Conservation (phyloP, 2,888 invertebrate species). For the Portevinia maculata region DNA sequence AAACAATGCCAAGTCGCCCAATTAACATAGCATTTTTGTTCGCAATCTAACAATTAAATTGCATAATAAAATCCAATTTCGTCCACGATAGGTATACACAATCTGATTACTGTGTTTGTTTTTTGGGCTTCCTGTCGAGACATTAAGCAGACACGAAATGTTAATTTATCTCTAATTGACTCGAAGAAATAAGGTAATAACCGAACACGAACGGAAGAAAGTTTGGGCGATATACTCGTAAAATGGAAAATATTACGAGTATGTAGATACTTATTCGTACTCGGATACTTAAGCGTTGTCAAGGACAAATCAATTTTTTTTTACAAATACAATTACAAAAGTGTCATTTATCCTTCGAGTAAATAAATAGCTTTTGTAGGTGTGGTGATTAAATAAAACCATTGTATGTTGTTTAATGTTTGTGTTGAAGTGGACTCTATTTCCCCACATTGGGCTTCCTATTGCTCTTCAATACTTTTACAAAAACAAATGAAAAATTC, state of each 20-base stretch:
- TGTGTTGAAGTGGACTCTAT: not conserved
- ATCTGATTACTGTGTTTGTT: constrained; percentile 6
- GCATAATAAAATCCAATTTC: constrained; percentile 49
- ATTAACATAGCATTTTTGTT: constrained; percentile 3
- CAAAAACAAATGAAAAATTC: constrained; percentile 19
- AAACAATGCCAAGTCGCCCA: constrained; percentile 11
- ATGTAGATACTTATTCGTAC: not conserved
- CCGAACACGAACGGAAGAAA: constrained; percentile 62
- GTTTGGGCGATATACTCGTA: not conserved
- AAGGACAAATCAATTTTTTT: constrained; percentile 54
- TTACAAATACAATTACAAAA: constrained; percentile 6
- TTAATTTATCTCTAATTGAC: constrained; percentile 66
- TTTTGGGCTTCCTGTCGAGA: constrained; percentile 58
- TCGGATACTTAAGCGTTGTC: too few relatives aligned
- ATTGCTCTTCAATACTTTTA: not conserved
- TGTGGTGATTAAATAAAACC: constrained; percentile 33
- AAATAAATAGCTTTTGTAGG: constrained; percentile 22
- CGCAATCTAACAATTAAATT: constrained; percentile 40
- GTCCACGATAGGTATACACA: constrained; percentile 17
- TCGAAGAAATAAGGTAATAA: constrained; percentile 63
- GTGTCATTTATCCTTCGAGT: constrained; percentile 40
- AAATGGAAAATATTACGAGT: constrained; percentile 1
- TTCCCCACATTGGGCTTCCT: not conserved
- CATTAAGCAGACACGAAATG: constrained; percentile 65
- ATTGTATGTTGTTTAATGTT: constrained; percentile 43